Conservation (phyloP, 2,888 invertebrate species). For the Sturmia bella region DNA sequence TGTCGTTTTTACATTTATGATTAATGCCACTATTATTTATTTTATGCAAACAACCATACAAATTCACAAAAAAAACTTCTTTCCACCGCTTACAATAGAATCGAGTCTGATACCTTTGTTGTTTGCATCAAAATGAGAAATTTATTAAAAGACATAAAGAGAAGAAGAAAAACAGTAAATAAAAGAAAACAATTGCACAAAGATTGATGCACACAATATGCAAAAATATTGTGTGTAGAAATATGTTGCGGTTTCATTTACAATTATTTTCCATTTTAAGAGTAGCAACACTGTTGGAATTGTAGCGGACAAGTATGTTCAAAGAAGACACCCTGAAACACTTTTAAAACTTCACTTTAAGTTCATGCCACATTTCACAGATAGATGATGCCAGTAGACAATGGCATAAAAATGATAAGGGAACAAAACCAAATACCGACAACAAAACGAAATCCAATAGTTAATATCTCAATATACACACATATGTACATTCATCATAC, state of each 20-base stretch:
- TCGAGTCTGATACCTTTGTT: not conserved
- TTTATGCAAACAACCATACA: not conserved
- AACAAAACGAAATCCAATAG: constrained; percentile 37
- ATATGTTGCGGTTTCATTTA: constrained; percentile 42
- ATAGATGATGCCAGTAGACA: constrained; percentile 29
- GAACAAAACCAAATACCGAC: constrained; percentile 11
- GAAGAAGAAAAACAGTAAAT: not conserved
- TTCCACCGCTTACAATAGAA: not conserved
- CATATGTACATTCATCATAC: not conserved
- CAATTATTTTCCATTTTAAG: constrained; percentile 10
- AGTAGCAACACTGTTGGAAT: not conserved
- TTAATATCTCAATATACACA: constrained; percentile 26
- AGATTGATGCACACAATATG: constrained; percentile 55
- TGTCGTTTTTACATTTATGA: not conserved
- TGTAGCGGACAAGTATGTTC: not conserved
- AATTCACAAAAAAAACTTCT: not conserved
- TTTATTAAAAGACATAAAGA: not conserved
- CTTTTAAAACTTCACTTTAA: constrained; percentile 63
- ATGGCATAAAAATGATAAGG: constrained; percentile 37
- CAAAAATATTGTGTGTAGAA: constrained; percentile 22
- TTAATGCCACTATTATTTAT: constrained; percentile 2
- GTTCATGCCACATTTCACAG: constrained; percentile 45
- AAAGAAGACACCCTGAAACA: constrained; percentile 37
- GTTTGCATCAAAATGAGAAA: constrained; percentile 20
- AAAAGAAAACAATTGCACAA: constrained; percentile 14